Evolutionary conservation across 2,113 vertebrate genomes (phyloP).

Genomic region (Elephantulus edwardii): DNA sequence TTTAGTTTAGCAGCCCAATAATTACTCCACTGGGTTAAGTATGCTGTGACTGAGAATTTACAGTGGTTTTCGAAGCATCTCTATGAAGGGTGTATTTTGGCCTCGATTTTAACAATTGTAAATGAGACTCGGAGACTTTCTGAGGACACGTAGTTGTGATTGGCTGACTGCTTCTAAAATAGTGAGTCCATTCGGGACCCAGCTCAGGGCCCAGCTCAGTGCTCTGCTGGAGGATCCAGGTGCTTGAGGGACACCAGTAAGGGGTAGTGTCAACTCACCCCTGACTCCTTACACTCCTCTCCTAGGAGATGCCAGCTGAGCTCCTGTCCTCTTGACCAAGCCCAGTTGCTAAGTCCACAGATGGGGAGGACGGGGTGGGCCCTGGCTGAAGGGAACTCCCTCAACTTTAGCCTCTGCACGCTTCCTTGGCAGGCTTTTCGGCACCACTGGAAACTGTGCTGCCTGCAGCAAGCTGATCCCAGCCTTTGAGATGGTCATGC

Average conservation of each 20-base stretch:
- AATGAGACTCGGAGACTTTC: neutral
- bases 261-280: neutral
- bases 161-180: neutral
- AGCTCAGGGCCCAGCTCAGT: neutral
- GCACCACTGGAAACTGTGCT: conserved; percentile 99
- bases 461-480: conserved; percentile 99
- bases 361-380: too few species aligned
- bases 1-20: too few species aligned
- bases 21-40: too few species aligned
- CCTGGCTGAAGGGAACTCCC: neutral
- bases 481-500: conserved; percentile 99
- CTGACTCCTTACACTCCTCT: neutral
- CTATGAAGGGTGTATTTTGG: neutral
- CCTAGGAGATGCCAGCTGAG: neutral
- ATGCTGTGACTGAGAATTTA: neutral
- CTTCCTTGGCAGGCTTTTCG: conserved; percentile 95
- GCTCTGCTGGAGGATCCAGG: neutral
- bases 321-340: neutral
- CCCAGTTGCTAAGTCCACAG: neutral
- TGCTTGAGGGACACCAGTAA: neutral
- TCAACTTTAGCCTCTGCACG: neutral
- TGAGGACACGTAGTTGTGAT: neutral
- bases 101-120: neutral
- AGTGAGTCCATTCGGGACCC: neutral
- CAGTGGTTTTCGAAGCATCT: neutral